Base-by-base conservation (phyloP, 2,113 vertebrate species). In the Rhea americana region DNA sequence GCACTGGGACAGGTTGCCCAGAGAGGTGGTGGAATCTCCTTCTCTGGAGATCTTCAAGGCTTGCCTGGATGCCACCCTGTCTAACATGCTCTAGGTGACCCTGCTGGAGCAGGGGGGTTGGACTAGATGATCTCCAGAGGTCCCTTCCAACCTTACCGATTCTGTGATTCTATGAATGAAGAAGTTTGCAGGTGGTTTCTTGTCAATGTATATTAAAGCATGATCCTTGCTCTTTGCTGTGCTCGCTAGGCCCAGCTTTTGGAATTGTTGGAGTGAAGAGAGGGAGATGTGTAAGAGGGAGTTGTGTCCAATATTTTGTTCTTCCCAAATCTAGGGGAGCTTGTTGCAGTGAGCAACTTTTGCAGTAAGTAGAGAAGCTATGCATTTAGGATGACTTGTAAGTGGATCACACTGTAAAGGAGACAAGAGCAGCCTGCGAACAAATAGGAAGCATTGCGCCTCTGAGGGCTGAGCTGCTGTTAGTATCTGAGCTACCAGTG, bases 381-480 rank as follows among this genome's bases (percentile, higher is more conserved):
- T 58, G 35, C 53, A 24, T 72, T 53, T 45, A 62, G 48, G 39
- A 61, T 7, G 35, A n/a, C 61, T 81, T 4, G 2, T 53, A 18
- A 91, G 43, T 48, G 39, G 28, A 86, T 48, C 39, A 6, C 7
- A 1, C 21, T 71, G 28, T 71, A 45, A 6, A 19, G 51, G 78
- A 90, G 65, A 35, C 72, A 22, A n/a, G 68, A 63, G 13, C 26
- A 48, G 48, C 25, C 53, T 70, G 58, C 24, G 19, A 72, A 7
- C 19, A 41, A 53, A 45, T 14, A 72, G 73, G 83, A 92, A 89
- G 58, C 24, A 6, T 8, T 81, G 32, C 48, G 65, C 20, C n/a
- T 86, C 56, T n/a, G 73, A 85, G 81, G 39, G 45, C 83, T 84
- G 75, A 91, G 88, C 90, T 86, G 43, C 47, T 76, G 5, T 76